Evolutionary conservation across 2,888 invertebrate genomes (phyloP).

Genomic region (Liodrosophila aerea): DNA sequence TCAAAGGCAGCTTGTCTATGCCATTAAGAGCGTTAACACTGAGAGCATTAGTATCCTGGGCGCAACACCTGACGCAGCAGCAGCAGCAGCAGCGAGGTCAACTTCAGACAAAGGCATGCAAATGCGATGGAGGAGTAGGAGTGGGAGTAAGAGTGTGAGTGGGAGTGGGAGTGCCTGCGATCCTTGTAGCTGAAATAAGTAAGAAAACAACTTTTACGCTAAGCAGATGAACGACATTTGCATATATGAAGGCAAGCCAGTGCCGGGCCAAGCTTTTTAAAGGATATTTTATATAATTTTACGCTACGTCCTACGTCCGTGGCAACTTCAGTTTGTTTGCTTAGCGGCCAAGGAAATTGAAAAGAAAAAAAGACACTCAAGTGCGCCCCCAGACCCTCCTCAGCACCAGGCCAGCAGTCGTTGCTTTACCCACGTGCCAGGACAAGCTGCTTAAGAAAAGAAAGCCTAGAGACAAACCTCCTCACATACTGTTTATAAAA

Average conservation of each 20-base stretch:
- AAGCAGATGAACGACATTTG: slow-evolving; percentile 75
- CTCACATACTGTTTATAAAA: slow-evolving; percentile 36
- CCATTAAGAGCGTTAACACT: slow-evolving; percentile 67
- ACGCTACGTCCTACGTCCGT: slow-evolving; percentile 47
- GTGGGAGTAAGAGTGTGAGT: too few relatives aligned
- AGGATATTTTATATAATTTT: slow-evolving; percentile 73
- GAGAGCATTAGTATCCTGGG: slow-evolving; percentile 63
- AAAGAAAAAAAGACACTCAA: slow-evolving; percentile 41
- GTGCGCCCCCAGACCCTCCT: slow-evolving; percentile 11
- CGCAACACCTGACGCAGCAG: slow-evolving; percentile 66
- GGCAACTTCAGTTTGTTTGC: slow-evolving; percentile 57
- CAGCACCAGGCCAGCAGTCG: slow-evolving; percentile 55
- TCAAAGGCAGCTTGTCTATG: slow-evolving; percentile 63
- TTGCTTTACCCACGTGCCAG: slow-evolving; percentile 70
- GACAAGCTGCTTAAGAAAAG: slow-evolving; percentile 67
- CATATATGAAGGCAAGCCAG: slow-evolving; percentile 48
- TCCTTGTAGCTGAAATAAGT: slow-evolving; percentile 58
- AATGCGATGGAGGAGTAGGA: slow-evolving; percentile 43
- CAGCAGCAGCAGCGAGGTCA: slow-evolving; percentile 55
- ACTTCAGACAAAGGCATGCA: slow-evolving; percentile 75
- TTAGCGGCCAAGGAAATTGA: slow-evolving; percentile 59
- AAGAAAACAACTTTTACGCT: slow-evolving; percentile 75
- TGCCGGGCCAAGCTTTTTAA: slow-evolving; percentile 70
- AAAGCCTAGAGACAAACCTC: background rate
- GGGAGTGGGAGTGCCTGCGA: too few relatives aligned